Evolutionary conservation across 1,140 invertebrate species (phyloP), one percentile per base, ranked within the genome.

Genomic region (Telenomus remus): DNA sequence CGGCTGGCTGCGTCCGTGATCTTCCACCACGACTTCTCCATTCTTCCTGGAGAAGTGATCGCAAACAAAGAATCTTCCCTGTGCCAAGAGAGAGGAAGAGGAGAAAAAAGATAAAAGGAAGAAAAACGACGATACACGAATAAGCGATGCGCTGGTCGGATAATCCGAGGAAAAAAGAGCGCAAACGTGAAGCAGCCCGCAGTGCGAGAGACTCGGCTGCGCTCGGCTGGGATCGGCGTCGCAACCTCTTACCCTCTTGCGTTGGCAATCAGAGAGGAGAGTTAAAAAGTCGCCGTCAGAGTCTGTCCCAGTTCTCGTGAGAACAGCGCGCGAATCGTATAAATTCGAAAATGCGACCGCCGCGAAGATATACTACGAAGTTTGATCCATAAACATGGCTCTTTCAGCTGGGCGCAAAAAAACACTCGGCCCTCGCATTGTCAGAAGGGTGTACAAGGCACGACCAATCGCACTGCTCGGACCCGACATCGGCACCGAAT

Each of bases 121-220:
- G 61, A 79, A 82, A 83, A 84, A 84, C 77, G 79, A 76, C 68
- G 79, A 83, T 82, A 82, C 81, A 84, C 81, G 82, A 82, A 82
- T 84, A 84, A 84, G 79, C 81, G 82, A 85, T 82, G 79, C 79
- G 79, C 79, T 65, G 79, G 69, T 82, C 71, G 79, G 80, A 80
- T 80, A 82, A 80, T 80, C 78, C 75, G 56, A 75, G 75, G 76
- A 80, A 81, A 81, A 81, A 78, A 64, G 56, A 77, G 79, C 80
- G 79, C 73, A 80, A 85, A 85, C 84, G 80, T 82, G 84, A 85
- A 84, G 19, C 63, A 53, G 51, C 81, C 82, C 82, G 82, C 80
- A 78, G 78, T 80, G 11, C n/a, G 43, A 44, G 79, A 61, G 68
- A 44, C 78, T 75, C 76, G 68, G 69, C 54, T 56, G 4, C 19